phyloP scores from a whole-genome alignment of 2,888 invertebrate species.

The Netelia inedita region DNA sequence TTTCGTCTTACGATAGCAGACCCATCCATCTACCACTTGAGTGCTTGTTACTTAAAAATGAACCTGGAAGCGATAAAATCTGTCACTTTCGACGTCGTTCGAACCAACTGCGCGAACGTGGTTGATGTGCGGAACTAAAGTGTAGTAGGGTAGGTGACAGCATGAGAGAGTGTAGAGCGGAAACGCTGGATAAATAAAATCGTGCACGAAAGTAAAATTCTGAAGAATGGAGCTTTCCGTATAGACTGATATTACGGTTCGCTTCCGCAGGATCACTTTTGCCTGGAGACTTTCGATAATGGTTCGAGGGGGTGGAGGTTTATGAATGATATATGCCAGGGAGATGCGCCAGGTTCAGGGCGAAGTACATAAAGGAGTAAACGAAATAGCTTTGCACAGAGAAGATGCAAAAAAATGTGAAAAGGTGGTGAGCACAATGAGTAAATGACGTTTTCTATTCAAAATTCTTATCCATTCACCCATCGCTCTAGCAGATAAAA shows the following conservation, averaged over 20 bases:
- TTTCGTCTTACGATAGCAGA: not conserved
- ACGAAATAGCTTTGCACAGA: constrained; percentile 20
- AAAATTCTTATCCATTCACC: not conserved
- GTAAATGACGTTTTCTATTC: not conserved
- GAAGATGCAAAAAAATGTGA: constrained; percentile 30
- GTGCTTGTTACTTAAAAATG: constrained; percentile 27
- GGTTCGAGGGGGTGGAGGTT: not conserved
- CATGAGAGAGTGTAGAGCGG: not conserved
- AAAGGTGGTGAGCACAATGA: not conserved
- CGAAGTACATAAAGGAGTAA: constrained; percentile 34
- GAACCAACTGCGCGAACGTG: constrained; percentile 43
- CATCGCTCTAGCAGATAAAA: too few relatives aligned
- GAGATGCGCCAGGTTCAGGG: constrained; percentile 18
- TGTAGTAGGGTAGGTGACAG: not conserved
- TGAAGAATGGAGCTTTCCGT: constrained; percentile 38
- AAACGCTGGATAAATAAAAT: constrained; percentile 50
- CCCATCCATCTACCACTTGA: not conserved
- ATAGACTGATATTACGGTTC: constrained; percentile 42
- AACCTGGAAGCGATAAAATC: constrained; percentile 33
- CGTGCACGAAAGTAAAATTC: constrained; percentile 38
- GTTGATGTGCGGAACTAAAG: constrained; percentile 1
- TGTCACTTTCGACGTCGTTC: constrained; percentile 48
- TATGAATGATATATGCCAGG: too few relatives aligned
- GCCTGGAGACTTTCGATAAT: not conserved
- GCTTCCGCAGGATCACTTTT: constrained; percentile 1